Base-by-base conservation (phyloP, 2,113 vertebrate genomes). In the Cettia cetti region DNA sequence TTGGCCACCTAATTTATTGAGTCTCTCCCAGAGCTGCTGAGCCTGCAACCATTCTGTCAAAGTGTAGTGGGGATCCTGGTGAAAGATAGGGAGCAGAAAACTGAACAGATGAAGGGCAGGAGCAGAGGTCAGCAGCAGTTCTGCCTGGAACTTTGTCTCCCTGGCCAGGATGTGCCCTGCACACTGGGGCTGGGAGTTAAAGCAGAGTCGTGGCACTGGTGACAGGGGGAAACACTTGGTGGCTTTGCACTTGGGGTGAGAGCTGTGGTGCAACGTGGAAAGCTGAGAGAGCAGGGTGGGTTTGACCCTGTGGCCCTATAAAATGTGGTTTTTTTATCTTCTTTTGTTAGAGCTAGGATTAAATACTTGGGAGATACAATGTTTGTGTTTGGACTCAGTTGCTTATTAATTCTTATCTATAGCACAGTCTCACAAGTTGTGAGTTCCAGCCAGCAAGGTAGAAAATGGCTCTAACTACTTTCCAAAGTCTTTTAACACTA, bases 111-210 rank as follows among this genome's bases (percentile, higher is more conserved):
- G 39, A 45, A 60, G 82, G 68, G 10, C 1, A 16, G 30, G 63
- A 53, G 6, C 1, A 0, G 7, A 8, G 31, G 0, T 54, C 1
- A 2, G 35, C 31, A 30, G 31, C 19, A 8, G 23, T 35, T 82
- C 61, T 82, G 35, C 17, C 24, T 9, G 0, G 14, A 15, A 9
- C n/a, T 24, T 82, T 1, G 1, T 14, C 30, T 82, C 22, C 22
- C 19, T 1, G 0, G n/a, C 24, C 33, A 59, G 39, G 10, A 24
- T 9, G 3, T 64, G 49, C 9, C 18, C 60, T 54, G 26, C 66
- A 77, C 68, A 3, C 4, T 17, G 27, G 22, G n/a, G 7, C 57
- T 69, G 59, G 10, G 44, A 33, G 24, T 40, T 60, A 50, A 18
- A 63, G 45, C 60, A 35, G 49, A 52, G 31, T 28, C 4, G 2